Conservation (phyloP, 2,113 vertebrate species). For the Cynoglossus semilaevis region DNA sequence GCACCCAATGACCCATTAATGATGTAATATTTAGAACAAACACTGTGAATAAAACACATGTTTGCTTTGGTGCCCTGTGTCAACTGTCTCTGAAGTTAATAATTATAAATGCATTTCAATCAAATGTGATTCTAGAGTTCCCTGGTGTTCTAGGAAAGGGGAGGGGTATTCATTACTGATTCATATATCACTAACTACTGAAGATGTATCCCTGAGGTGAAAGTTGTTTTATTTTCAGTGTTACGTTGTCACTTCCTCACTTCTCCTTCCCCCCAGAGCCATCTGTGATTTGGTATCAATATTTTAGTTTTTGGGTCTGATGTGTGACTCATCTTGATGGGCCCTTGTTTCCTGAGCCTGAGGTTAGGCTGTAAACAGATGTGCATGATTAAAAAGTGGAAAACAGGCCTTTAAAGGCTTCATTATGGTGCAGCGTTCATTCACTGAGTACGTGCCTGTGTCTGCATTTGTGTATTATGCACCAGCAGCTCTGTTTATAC, state of each 20-base stretch:
- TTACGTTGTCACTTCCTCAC: slow-evolving; percentile 2
- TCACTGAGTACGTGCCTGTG: neutral
- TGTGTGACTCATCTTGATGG: slow-evolving; percentile 17
- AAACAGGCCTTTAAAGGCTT: slow-evolving; percentile 34
- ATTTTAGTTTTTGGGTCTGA: slow-evolving; percentile 21
- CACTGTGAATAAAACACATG: too few species aligned
- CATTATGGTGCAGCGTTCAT: slow-evolving; percentile 25
- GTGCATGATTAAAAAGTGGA: slow-evolving; percentile 50
- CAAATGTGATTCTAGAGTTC: too few species aligned
- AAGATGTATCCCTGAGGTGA: too few species aligned
- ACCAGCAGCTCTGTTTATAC: slow-evolving; percentile 59
- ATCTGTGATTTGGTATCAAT: slow-evolving; percentile 21
- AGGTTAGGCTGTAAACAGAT: slow-evolving; percentile 45
- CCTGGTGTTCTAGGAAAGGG: too few species aligned
- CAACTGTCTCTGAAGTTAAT: too few species aligned
- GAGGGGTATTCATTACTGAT: too few species aligned
- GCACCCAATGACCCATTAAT: too few species aligned
- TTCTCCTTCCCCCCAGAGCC: slow-evolving; percentile 5
- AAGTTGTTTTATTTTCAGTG: neutral
- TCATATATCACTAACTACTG: too few species aligned
- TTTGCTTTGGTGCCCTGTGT: too few species aligned
- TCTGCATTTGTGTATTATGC: slow-evolving; percentile 27
- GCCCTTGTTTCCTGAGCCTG: slow-evolving; percentile 36
- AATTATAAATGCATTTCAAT: too few species aligned
- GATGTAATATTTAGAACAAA: too few species aligned